These are phyloP conservation scores for Bolborhynchus lineola DNA, from an alignment of 2,113 vertebrate species.

Conservation along the genomic window DNA sequence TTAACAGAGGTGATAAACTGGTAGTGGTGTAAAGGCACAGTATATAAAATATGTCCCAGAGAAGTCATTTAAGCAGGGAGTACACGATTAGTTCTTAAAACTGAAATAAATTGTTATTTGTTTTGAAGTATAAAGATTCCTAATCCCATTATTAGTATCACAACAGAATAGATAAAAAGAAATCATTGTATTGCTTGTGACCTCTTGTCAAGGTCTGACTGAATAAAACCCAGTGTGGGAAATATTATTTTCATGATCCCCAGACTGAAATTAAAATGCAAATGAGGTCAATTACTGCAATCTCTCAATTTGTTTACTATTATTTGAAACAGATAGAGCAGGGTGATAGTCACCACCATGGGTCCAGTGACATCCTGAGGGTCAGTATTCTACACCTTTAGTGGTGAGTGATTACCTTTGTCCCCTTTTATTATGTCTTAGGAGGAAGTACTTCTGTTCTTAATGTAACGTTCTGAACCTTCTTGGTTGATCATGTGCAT, in stretches of 20 bases:
- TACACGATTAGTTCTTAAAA: background rate
- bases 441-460: background rate
- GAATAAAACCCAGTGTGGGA: background rate
- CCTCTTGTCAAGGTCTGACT: background rate
- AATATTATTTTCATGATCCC: background rate
- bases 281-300: background rate
- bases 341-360: background rate
- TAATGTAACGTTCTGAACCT: background rate
- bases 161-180: background rate
- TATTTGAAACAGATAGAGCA: background rate
- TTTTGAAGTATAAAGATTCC: background rate
- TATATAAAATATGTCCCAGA: background rate
- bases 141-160: background rate
- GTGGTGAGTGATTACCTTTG: background rate
- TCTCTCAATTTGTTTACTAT: background rate
- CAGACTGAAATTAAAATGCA: background rate
- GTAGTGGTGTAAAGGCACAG: background rate
- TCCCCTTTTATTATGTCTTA: background rate
- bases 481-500: background rate
- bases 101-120: accelerated
- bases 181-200: background rate
- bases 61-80: background rate
- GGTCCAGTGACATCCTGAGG: background rate
- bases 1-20: background rate
- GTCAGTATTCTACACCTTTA: background rate